Base-by-base conservation (phyloP, 2,113 vertebrate genomes). In the Circaetus gallicus region DNA sequence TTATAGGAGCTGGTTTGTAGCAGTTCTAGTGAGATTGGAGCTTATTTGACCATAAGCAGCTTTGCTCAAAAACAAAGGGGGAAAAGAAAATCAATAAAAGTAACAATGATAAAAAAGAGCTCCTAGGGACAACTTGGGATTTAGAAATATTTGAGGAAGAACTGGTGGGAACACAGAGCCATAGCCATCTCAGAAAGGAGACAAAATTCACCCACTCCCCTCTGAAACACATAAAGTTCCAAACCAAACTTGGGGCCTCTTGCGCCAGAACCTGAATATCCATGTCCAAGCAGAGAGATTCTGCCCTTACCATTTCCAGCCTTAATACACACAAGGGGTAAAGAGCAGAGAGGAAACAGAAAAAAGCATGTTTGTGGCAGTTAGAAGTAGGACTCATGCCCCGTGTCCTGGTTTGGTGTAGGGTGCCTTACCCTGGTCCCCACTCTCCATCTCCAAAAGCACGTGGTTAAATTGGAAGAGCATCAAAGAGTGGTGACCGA, bases 1-100 rank as follows among this genome's bases (percentile, higher is more conserved):
- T 95, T 89, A 90, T 14, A 89, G 74, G 94, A 97, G 13, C 73
- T 80, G 47, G 89, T 97, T 66, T 91, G 86, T 86, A 84, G 36
- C 29, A 82, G 67, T 82, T 85, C 69, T 86, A 89, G 20, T 1
- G 15, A 74, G 73, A 66, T 9, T 95, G 70, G n/a, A 78, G 53
- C 38, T 79, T 70, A 59, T 86, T 58, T 88, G 80, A 62, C 76
- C 59, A 11, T 38, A 72, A 79, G 24, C 28, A 84, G 42, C 29
- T 91, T 95, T 90, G 16, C 63, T 78, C 56, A 67, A 80, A 89
- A 93, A 79, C 43, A 67, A 73, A 78, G 36, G 7, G 20, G 15
- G 4, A 6, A 36, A 36, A 12, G 38, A 7, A 15, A 55, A 59
- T 73, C 61, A 61, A 42, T 38, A 59, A 28, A 78, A 80, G 7